phyloP scores from a whole-genome alignment of 2,888 invertebrate species.

The Rhagophthalmus giganteus region DNA sequence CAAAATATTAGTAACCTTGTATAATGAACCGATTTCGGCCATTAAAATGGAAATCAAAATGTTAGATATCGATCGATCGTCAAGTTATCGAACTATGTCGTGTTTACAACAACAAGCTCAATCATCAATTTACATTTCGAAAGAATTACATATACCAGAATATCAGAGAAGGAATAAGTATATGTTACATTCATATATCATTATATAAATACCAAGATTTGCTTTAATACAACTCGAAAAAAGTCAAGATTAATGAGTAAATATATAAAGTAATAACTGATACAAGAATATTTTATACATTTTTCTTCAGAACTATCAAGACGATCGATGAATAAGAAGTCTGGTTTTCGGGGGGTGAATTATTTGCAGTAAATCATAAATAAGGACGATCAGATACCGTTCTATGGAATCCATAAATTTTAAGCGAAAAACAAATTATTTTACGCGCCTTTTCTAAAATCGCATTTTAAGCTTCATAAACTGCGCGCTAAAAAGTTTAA shows the following conservation, averaged over 20 bases:
- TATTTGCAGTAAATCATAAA: slow-evolving; percentile 23
- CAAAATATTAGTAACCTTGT: no score
- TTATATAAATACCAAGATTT: neutral
- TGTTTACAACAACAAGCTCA: no score
- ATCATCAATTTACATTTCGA: no score
- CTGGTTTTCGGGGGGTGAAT: slow-evolving; percentile 7
- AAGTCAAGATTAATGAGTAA: no score
- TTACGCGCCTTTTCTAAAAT: neutral
- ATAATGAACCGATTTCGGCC: no score
- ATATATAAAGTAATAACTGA: neutral
- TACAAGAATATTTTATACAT: neutral
- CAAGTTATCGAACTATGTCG: no score
- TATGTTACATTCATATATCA: no score
- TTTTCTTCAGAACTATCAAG: slow-evolving; percentile 7
- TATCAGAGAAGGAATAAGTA: no score
- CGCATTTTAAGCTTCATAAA: slow-evolving; percentile 2
- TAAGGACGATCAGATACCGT: slow-evolving; percentile 12
- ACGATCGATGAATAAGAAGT: slow-evolving; percentile 8
- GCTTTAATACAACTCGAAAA: no score
- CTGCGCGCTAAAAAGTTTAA: slow-evolving; percentile 12
- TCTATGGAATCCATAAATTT: slow-evolving; percentile 10
- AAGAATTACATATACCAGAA: no score
- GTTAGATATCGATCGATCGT: no score
- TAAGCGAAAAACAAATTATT: slow-evolving; percentile 13
- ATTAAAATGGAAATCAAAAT: no score